Percentiles rank a stretch among this genome's conserved stretches.
Evolutionary conservation across 2,888 invertebrate genomes (phyloP).

Genomic region (Urechis unicinctus): DNA sequence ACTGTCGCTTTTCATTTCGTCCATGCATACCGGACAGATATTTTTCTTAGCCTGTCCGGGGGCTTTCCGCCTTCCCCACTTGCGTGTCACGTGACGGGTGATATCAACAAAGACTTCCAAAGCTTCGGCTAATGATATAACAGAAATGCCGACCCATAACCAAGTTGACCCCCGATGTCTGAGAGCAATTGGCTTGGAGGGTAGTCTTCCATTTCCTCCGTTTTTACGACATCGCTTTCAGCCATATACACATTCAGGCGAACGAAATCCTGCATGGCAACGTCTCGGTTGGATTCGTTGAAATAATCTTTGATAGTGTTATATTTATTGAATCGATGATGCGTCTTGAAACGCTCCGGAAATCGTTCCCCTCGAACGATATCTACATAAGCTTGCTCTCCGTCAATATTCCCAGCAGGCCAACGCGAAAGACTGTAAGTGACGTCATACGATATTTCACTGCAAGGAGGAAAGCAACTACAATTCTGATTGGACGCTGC

Average conservation of each 20-base stretch:
- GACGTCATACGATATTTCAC: slow-evolving; percentile 13
- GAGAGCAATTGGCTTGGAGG: background rate
- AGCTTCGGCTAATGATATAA: background rate
- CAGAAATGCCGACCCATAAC: background rate
- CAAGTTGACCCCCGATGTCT: background rate
- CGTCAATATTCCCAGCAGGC: slow-evolving; percentile 15
- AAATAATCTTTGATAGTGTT: background rate
- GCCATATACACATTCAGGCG: background rate
- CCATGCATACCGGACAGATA: background rate
- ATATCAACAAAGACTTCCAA: background rate
- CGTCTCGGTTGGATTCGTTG: background rate
- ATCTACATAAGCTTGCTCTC: slow-evolving; percentile 16
- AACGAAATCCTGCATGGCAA: background rate
- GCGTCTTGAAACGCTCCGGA: background rate
- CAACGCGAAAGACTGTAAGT: slow-evolving; percentile 16
- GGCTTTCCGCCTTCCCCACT: background rate
- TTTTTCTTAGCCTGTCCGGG: background rate
- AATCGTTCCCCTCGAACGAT: background rate
- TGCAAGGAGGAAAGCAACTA: slow-evolving; percentile 14
- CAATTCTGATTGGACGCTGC: slow-evolving; percentile 5
- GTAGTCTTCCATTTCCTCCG: background rate
- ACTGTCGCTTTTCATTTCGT: background rate
- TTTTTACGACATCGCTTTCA: background rate
- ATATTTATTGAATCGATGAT: background rate
- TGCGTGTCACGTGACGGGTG: background rate